Evolutionary conservation across 2,797 vertebrate species (phyloP).

Genomic region (Gymnothorax reevesii): DNA sequence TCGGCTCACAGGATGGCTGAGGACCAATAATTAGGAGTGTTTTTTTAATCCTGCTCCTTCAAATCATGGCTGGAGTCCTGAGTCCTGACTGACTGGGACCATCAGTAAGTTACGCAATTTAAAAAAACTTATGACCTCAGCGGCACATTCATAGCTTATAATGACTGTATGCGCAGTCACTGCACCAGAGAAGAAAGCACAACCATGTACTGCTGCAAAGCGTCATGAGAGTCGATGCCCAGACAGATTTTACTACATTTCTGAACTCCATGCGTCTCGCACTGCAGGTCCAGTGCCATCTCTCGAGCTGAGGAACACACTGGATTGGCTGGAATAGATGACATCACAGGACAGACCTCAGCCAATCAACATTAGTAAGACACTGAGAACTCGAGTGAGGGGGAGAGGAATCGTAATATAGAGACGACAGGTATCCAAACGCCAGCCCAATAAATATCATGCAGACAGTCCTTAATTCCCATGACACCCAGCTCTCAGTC

Average conservation of each 20-base stretch:
- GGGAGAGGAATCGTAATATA: background rate
- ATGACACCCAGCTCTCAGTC: background rate
- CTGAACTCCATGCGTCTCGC: background rate
- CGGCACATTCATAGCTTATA: too few relatives aligned
- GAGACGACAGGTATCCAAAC: background rate
- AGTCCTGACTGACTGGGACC: background rate
- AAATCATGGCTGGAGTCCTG: background rate
- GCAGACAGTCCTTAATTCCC: background rate
- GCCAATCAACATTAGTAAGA: background rate
- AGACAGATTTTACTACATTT: background rate
- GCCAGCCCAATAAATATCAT: background rate
- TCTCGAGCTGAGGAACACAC: background rate
- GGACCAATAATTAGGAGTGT: background rate
- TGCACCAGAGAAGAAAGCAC: background rate
- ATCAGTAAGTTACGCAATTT: background rate
- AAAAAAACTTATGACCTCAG: too few relatives aligned
- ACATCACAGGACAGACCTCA: background rate
- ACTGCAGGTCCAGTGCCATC: background rate
- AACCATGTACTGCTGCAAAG: background rate
- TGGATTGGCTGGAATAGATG: background rate
- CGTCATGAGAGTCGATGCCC: background rate
- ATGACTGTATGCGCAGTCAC: background rate
- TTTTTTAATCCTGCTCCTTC: background rate
- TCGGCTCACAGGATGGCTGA: background rate
- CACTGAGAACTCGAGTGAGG: background rate